Base-by-base conservation (phyloP, 2,113 vertebrate species). In the Triplophysa siluroides region DNA sequence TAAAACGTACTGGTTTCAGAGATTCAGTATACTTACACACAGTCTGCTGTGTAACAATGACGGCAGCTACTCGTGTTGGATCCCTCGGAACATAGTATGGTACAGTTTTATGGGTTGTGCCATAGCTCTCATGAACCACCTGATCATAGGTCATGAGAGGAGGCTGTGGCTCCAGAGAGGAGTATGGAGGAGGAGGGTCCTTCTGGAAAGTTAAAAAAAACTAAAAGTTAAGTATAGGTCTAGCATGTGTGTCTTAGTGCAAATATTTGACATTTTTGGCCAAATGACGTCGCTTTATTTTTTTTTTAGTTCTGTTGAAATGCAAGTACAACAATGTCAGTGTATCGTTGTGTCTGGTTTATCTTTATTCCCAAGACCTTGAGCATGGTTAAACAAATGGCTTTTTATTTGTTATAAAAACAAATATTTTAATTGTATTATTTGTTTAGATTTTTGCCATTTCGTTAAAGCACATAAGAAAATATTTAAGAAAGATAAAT, bases 131-230 rank as follows among this genome's bases (percentile, higher is more conserved):
- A 60, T 83, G 86, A 52, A 84, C 72, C 45, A 86, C 81, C 50
- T 87, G 88, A 62, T 90, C 88, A 71, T 89, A 85, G 60, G 84
- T 3, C 38, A 60, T 83, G 70, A 82, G 84, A 23, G 90, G 84
- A 1, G 85, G 88, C 81, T 82, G 83, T 4, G 83, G 63, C 41
- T 87, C 81, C 43, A 87, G 63, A 9, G 86, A 80, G 80, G 87
- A 89, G 85, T 89, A 92, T 24, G 91, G 91, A 64, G 90, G 90
- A 77, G 90, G 89, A 45, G 69, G 67, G 0, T 89, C 81, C 4
- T 86, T 85, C 91, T 92, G 73, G 21, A 24, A 14, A 65, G 76
- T 38, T 29, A 73, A 70, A 47, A 19, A n/a, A 13, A 23, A 16
- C 41, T 52, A 26, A 2, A 0, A 4, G 24, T 41, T 52, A 24